Conservation (phyloP, 2,797 vertebrate species). For the Enteromius afrohamiltoni region DNA sequence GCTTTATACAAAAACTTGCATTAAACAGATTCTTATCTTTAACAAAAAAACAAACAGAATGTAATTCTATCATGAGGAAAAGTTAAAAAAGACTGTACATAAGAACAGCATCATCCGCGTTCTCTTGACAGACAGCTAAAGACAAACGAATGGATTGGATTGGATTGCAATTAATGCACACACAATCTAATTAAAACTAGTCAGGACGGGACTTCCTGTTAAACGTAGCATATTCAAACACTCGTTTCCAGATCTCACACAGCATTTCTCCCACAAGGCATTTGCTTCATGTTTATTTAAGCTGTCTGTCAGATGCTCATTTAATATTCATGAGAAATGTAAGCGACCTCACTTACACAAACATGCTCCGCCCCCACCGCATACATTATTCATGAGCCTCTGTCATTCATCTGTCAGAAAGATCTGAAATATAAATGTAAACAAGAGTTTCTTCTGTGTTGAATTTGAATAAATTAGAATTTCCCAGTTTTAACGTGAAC, state of each 20-base stretch:
- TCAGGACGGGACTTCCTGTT: not conserved
- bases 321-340: conserved; percentile 60
- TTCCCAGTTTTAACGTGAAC: not conserved
- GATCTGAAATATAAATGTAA: not conserved
- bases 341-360: conserved; percentile 50
- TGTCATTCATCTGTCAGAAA: not conserved
- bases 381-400: not conserved
- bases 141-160: not conserved
- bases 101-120: not conserved
- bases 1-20: no score
- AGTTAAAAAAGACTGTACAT: no score
- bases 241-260: conserved; percentile 17
- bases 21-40: no score
- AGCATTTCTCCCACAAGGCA: conserved; percentile 41
- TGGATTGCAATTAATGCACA: not conserved
- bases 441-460: not conserved
- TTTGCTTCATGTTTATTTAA: conserved; percentile 59
- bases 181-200: not conserved
- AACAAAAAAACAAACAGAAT: no score
- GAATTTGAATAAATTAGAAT: no score
- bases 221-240: conserved; percentile 4
- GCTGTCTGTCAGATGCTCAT: conserved; percentile 49
- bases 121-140: not conserved
- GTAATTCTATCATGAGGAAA: no score
- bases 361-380: not conserved